These are phyloP conservation scores for Hermatobates lingyangjiaoensis DNA, from an alignment of 1,140 invertebrate species.

Conservation along the genomic window DNA sequence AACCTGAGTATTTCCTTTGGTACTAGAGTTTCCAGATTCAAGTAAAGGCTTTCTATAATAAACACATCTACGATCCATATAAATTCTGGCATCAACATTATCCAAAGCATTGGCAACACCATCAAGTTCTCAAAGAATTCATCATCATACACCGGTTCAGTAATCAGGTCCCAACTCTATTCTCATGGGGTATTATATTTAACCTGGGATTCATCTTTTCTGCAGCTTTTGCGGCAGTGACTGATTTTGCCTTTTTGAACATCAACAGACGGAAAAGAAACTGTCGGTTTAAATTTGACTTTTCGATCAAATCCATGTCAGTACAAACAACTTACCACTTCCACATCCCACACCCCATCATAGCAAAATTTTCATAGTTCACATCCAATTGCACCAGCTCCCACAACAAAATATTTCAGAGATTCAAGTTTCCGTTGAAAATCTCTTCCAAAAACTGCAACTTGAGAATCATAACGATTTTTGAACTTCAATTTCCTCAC, in stretches of 20 bases:
- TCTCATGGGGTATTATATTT: slow-evolving; percentile 76
- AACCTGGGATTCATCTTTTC: slow-evolving; percentile 81
- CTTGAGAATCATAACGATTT: slow-evolving; percentile 78
- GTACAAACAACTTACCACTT: slow-evolving; percentile 83
- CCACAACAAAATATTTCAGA: slow-evolving; percentile 69
- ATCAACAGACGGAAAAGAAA: slow-evolving; percentile 90
- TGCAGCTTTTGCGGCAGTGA: slow-evolving; percentile 47
- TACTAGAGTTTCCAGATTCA: slow-evolving; percentile 93
- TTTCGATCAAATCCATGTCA: slow-evolving; percentile 99
- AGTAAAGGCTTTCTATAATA: slow-evolving; percentile 91
- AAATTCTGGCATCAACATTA: slow-evolving; percentile 91
- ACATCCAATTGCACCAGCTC: slow-evolving; percentile 96
- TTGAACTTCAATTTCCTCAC: slow-evolving; percentile 42
- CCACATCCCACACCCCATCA: slow-evolving; percentile 86
- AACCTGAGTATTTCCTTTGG: slow-evolving; percentile 94
- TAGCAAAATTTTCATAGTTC: slow-evolving; percentile 96
- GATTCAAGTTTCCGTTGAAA: slow-evolving; percentile 68
- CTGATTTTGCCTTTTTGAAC: slow-evolving; percentile 85
- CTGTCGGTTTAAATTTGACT: slow-evolving; percentile 95
- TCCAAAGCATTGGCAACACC: slow-evolving; percentile 95
- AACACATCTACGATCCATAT: slow-evolving; percentile 94
- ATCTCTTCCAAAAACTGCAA: slow-evolving; percentile 77
- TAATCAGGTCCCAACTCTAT: slow-evolving; percentile 87
- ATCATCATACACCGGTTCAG: slow-evolving; percentile 87
- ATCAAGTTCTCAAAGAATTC: slow-evolving; percentile 84